Conservation (phyloP, 2,113 vertebrate genomes). For the Cromileptes altivelis region DNA sequence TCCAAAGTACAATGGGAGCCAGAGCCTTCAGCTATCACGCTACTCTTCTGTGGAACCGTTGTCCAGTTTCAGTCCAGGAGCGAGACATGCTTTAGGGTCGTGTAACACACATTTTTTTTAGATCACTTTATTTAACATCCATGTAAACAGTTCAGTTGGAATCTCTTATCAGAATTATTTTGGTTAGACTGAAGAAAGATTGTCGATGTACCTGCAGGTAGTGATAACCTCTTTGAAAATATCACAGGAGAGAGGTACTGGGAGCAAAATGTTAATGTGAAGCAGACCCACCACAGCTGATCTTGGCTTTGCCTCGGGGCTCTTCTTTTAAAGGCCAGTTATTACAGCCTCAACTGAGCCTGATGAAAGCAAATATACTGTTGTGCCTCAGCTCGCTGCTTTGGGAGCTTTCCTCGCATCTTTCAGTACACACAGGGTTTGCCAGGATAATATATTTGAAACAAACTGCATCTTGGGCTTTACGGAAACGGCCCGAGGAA, state of each 20-base stretch:
- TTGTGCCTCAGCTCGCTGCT: neutral
- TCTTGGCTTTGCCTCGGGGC: slow-evolving; percentile 1
- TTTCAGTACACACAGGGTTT: neutral
- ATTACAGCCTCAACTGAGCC: slow-evolving; percentile 18
- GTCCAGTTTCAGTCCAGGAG: too few relatives aligned
- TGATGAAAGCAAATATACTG: slow-evolving; percentile 24
- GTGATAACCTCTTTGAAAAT: neutral
- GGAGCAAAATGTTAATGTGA: slow-evolving; percentile 32
- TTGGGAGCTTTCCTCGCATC: neutral
- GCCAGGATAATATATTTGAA: neutral
- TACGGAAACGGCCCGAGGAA: neutral
- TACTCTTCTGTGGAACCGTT: too few relatives aligned
- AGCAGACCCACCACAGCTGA: slow-evolving; percentile 13
- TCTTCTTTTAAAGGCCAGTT: slow-evolving; percentile 8
- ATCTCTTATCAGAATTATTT: too few relatives aligned
- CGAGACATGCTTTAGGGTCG: too few relatives aligned
- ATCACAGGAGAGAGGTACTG: neutral
- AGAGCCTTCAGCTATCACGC: too few relatives aligned
- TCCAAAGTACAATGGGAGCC: too few relatives aligned
- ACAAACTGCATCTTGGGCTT: slow-evolving; percentile 1
- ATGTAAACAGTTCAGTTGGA: too few relatives aligned
- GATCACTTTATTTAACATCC: too few relatives aligned
- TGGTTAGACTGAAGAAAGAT: too few relatives aligned
- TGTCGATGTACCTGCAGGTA: neutral
- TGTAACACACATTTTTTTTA: too few relatives aligned